Percentiles rank a stretch among this genome's conserved stretches.
Evolutionary conservation across 2,113 vertebrate species (phyloP).

Genomic region (Brachirus orientalis): DNA sequence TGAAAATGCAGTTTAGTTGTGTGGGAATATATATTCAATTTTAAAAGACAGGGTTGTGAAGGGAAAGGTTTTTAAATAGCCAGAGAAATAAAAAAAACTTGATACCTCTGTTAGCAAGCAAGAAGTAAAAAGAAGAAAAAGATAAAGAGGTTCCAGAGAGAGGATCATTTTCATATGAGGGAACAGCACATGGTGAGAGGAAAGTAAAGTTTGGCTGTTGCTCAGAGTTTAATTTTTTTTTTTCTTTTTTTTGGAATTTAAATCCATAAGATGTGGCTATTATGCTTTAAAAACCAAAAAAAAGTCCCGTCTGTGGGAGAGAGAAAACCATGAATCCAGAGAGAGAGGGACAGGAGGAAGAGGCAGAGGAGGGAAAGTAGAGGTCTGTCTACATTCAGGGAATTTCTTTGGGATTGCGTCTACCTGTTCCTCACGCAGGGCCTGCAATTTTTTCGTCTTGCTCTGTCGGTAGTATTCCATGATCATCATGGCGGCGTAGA

Average conservation of each 20-base stretch:
- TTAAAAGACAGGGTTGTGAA: neutral
- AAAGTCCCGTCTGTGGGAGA: conserved; percentile 8
- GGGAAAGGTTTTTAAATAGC: neutral
- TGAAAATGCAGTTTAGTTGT: neutral
- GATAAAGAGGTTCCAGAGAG: conserved; percentile 9
- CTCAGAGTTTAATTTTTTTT: too few relatives aligned
- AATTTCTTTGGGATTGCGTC: conserved; percentile 8
- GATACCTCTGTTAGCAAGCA: conserved; percentile 13
- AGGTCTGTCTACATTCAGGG: neutral
- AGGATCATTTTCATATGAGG: conserved; percentile 1
- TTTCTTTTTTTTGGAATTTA: too few relatives aligned
- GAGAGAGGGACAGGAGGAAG: neutral
- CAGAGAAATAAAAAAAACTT: neutral
- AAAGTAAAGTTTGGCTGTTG: too few relatives aligned
- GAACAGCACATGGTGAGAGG: conserved; percentile 4
- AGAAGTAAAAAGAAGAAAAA: conserved; percentile 1
- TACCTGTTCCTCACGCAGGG: conserved; percentile 93
- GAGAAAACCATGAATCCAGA: too few relatives aligned
- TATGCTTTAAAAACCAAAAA: conserved; percentile 29
- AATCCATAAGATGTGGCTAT: neutral
- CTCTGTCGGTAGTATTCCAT: conserved; percentile 97
- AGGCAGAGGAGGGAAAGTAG: neutral
- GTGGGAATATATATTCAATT: neutral
- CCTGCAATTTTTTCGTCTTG: conserved; percentile 92
- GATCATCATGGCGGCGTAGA: conserved; percentile 98